Conservation (phyloP, 2,113 vertebrate species). For the Probosciger aterrimus region DNA sequence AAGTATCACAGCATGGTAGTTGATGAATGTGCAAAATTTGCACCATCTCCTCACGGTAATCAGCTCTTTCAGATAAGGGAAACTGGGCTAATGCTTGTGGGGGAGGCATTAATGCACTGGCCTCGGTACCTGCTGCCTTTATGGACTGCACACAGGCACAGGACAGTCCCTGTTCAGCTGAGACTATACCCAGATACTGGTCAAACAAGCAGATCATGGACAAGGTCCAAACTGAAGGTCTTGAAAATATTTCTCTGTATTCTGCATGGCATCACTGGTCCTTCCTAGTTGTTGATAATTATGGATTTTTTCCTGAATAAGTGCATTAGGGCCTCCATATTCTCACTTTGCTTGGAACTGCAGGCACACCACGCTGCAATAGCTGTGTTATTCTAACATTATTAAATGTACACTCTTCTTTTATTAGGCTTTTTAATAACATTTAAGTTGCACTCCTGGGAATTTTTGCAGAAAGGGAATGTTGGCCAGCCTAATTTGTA, state of each 20-base stretch:
- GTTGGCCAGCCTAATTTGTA: conserved; percentile 81
- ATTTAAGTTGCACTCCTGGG: conserved; percentile 78
- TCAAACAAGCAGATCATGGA: not conserved
- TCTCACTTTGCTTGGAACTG: conserved; percentile 61
- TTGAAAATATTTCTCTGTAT: conserved; percentile 2
- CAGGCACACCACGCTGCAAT: conserved; percentile 56
- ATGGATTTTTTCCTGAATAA: conserved; percentile 42
- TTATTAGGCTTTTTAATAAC: conserved; percentile 83
- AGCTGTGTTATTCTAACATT: conserved; percentile 75
- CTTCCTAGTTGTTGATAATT: conserved; percentile 65
- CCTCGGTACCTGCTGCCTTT: not conserved
- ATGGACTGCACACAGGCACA: not conserved
- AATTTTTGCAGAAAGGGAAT: conserved; percentile 76
- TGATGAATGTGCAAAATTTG: not conserved
- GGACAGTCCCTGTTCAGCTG: rapidly evolving
- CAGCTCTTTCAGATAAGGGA: not conserved
- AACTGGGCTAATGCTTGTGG: not conserved
- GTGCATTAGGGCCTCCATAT: conserved; percentile 49
- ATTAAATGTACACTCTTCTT: conserved; percentile 81
- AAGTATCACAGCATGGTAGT: not conserved
- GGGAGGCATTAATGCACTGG: not conserved
- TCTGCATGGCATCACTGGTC: conserved; percentile 9
- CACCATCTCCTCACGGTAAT: not conserved
- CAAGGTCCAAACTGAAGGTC: not conserved
- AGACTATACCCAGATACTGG: not conserved